Percentiles rank a stretch among this genome's conserved stretches.
These are phyloP conservation scores for Meloidogyne exigua DNA, from an alignment of 1,140 invertebrate genomes.

Conservation along the genomic window DNA sequence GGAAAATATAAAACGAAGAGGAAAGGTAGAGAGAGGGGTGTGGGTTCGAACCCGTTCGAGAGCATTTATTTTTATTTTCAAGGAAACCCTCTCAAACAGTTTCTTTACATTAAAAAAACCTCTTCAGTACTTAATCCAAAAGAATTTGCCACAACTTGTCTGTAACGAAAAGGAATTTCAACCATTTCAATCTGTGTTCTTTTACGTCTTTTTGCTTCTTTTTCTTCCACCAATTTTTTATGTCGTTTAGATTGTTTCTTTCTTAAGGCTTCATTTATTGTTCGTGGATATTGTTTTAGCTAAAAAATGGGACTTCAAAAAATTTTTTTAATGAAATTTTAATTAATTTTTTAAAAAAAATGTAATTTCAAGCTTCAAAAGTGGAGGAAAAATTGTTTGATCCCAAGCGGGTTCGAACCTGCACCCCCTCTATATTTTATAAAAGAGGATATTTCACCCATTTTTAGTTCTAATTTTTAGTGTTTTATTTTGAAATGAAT, in stretches of 20 bases:
- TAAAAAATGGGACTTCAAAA: slow-evolving; percentile 53
- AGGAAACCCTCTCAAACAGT: no score
- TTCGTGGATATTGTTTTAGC: slow-evolving; percentile 85
- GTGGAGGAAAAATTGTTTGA: no score
- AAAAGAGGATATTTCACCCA: no score
- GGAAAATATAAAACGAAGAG: no score
- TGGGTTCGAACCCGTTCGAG: no score
- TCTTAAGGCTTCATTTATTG: slow-evolving; percentile 78
- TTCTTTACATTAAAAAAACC: slow-evolving; percentile 67
- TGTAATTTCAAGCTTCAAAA: no score
- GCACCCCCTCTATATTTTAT: background rate
- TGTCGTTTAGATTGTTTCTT: slow-evolving; percentile 72
- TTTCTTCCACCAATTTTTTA: slow-evolving; percentile 14
- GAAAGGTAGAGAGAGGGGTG: no score
- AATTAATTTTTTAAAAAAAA: no score
- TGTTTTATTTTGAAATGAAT: no score
- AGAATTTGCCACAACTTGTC: slow-evolving; percentile 81
- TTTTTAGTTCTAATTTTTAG: no score
- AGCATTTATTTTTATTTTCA: no score
- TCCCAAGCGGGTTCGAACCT: background rate
- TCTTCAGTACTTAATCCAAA: slow-evolving; percentile 88
- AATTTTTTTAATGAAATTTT: background rate
- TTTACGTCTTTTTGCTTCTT: slow-evolving; percentile 15
- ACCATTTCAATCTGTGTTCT: slow-evolving; percentile 20
- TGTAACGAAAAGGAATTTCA: slow-evolving; percentile 76